Percentiles rank a stretch among this genome's conserved stretches.
phyloP scores from a whole-genome alignment of 2,888 invertebrate genomes.

The Drosophila flavopinicola region DNA sequence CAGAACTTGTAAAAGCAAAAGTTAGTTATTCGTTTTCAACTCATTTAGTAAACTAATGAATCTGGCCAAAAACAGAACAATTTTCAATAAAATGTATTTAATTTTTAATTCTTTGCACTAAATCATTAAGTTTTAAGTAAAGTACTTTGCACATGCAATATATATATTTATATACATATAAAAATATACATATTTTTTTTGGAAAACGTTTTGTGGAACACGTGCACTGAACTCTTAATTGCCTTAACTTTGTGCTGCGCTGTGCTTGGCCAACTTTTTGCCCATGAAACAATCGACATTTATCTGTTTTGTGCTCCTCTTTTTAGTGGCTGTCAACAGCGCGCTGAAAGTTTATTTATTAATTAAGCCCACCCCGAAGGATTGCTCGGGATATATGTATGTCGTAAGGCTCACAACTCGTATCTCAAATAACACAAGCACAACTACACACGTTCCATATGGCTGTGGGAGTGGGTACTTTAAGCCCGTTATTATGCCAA shows the following conservation, averaged over 20 bases:
- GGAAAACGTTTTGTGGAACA: constrained; percentile 19
- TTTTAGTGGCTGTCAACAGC: constrained; percentile 33
- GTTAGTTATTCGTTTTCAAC: too few species aligned
- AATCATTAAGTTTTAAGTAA: too few species aligned
- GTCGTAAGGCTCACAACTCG: constrained; percentile 1
- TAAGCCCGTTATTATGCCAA: constrained; percentile 11
- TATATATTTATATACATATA: too few species aligned
- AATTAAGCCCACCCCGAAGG: constrained; percentile 44
- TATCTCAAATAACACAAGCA: constrained; percentile 27
- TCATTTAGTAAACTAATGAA: too few species aligned
- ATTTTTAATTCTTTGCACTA: too few species aligned
- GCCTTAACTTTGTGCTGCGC: constrained; percentile 8
- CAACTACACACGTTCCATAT: constrained; percentile 37
- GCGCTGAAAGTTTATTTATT: constrained; percentile 52
- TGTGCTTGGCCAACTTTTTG: constrained; percentile 17
- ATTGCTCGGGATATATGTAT: background rate
- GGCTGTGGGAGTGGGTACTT: constrained; percentile 11
- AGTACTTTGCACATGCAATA: too few species aligned
- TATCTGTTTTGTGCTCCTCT: constrained; percentile 46
- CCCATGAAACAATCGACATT: constrained; percentile 42
- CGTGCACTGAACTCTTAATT: constrained; percentile 24
- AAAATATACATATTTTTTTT: background rate
- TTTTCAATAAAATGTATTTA: too few species aligned
- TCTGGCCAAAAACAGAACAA: too few species aligned
- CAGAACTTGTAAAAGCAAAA: too few species aligned